These are phyloP conservation scores for Myopa tessellatipennis DNA, from an alignment of 2,888 invertebrate species.

Conservation along the genomic window DNA sequence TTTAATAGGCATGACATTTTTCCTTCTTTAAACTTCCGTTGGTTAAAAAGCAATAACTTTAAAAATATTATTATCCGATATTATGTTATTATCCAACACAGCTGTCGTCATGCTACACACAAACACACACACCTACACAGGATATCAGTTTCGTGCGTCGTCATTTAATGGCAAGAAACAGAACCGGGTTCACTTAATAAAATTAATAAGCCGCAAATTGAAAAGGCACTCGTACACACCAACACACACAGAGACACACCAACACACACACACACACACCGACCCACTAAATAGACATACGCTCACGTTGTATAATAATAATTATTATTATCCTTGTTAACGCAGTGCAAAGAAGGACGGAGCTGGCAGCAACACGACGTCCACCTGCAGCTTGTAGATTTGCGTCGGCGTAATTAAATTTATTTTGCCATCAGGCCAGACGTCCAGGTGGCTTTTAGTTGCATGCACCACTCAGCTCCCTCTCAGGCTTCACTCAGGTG, in stretches of 20 bases:
- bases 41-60: no score
- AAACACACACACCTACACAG: background rate
- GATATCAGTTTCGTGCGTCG: slow-evolving; percentile 1
- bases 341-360: background rate
- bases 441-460: no score
- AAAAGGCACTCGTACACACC: slow-evolving; percentile 53
- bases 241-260: slow-evolving; percentile 29
- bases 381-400: slow-evolving; percentile 22
- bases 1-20: no score
- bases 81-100: no score
- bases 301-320: background rate
- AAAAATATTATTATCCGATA: no score
- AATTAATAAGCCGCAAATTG: slow-evolving; percentile 64
- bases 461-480: no score
- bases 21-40: no score
- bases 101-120: no score
- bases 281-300: slow-evolving; percentile 5
- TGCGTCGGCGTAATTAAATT: slow-evolving; percentile 32
- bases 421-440: slow-evolving; percentile 27
- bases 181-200: slow-evolving; percentile 50
- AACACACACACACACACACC: slow-evolving; percentile 22
- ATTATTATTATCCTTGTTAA: slow-evolving; percentile 29
- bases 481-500: background rate
- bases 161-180: slow-evolving; percentile 5
- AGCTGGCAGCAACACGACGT: background rate